Base-by-base conservation (phyloP, 1,140 invertebrate genomes). In the Drosophila biarmipes region DNA sequence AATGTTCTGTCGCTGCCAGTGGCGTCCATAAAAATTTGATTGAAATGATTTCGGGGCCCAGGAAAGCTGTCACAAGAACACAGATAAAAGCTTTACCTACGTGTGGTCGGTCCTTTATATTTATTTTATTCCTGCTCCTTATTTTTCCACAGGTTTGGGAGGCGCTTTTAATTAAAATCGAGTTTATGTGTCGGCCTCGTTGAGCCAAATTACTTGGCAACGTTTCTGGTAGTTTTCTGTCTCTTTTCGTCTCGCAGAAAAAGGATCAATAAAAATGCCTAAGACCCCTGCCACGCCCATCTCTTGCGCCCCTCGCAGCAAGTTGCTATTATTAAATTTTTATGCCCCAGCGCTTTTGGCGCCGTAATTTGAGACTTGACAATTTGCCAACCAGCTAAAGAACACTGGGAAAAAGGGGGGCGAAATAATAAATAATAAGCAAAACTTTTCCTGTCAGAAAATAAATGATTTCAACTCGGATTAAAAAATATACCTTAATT, bases 261-360 rank as follows among this genome's bases (percentile, higher is more conserved):
- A 73, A 53, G 71, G 42, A 49, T 64, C 59, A 73, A 64, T 74
- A 51, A 74, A 73, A 73, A 63, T 59, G 71, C 58, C 69, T 68
- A 74, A 64, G 61, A 55, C 57, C 51, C 57, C 4, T 51, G 48
- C 43, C 61, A 29, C 55, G 31, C 34, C 69, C 58, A 17, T 31
- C 38, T 14, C 21, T 57, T 19, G n/a, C 12, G 53, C 42, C 56
- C 24, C 59, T 42, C 19, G 35, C 59, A 29, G 51, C 55, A 21
- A 75, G 73, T 59, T 75, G 79, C 74, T 68, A 89, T 87, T 87
- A 87, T 84, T 75, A 81, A 81, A 90, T 85, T 80, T 78, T 75
- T 80, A 90, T 85, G 80, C 86, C 67, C 63, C 56, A 75, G 67
- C 59, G 77, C 71, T 72, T 81, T 79, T 54, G 67, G 55, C 66